Base-by-base conservation (phyloP, 2,888 invertebrate genomes). In the Drosophila neutralis region DNA sequence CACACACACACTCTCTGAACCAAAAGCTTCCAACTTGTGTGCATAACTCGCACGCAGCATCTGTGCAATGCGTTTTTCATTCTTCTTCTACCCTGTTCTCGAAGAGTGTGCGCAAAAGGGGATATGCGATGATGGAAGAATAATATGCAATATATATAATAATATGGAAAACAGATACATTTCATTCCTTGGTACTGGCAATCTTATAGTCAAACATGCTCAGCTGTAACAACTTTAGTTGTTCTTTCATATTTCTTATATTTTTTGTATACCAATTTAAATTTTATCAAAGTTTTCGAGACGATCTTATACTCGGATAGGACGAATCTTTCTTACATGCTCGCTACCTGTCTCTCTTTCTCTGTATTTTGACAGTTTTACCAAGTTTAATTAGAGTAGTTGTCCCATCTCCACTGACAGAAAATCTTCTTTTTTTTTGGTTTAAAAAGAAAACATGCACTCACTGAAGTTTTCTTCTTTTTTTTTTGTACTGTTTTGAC, bases 361-460 rank as follows among this genome's bases (percentile, higher is more conserved):
- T 57, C 57, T 54, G 59, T 89, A 84, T 89, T 84, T 81, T 85
- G 81, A 83, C 81, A 87, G 86, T 64, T 75, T 73, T 71, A 70
- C 72, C 75, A 83, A 87, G 74, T 81, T 85, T 70, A 87, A 89
- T 83, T 78, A 82, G 73, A 76, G 82, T 73, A 79, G 79, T 81
- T 76, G 67, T 35, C 49, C 68, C 80, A 52, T 48, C 64, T 59
- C 35, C 36, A 35, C 48, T 49, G 51, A 45, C 54, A 40, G 15
- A 27, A 65, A 64, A 72, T 64, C 58, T 66, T 52, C 45, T 83
- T 54, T 64, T 69, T 71, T 71, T 63, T 42, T 65, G 42, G 63
- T 45, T 36, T 70, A 52, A 69, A 80, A 79, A 76, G 71, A 58
- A 66, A 57, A 75, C 53, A 60, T 15, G 52, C 36, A 61, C 21